phyloP scores from a whole-genome alignment of 2,797 vertebrate genomes.

The Tenualosa thibaudeaui region DNA sequence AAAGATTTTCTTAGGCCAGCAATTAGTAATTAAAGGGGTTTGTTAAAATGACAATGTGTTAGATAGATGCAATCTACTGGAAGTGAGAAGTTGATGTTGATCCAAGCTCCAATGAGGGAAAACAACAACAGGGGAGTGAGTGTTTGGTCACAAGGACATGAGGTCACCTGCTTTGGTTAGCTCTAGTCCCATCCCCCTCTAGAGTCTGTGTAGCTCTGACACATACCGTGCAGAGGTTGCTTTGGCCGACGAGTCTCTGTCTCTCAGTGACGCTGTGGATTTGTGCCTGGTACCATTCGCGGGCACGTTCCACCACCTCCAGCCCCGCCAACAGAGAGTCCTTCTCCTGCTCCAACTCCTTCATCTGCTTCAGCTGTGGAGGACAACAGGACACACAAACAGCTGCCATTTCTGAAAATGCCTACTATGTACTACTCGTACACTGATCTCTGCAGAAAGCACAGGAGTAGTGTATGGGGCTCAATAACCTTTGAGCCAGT shows the following conservation, averaged over 20 bases:
- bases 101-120: not conserved
- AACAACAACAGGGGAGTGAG: not conserved
- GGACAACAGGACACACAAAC: slow-evolving; percentile 1
- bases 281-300: slow-evolving; percentile 90
- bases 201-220: not conserved
- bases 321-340: slow-evolving; percentile 88
- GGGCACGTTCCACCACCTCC: slow-evolving; percentile 84
- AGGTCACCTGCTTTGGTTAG: not conserved
- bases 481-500: no score
- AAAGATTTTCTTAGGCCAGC: not conserved
- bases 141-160: not conserved
- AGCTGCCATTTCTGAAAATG: not conserved
- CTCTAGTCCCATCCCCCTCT: not conserved
- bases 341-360: slow-evolving; percentile 92
- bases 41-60: not conserved
- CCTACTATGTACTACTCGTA: no score
- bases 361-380: slow-evolving; percentile 89
- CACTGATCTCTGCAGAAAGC: no score
- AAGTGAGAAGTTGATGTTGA: not conserved
- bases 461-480: no score
- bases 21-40: no score
- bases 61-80: not conserved
- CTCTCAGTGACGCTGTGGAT: slow-evolving; percentile 86
- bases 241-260: slow-evolving; percentile 82
- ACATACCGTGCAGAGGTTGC: slow-evolving; percentile 69